Base-by-base conservation (phyloP, 2,888 invertebrate species). In the Tachystola acroxantha region DNA sequence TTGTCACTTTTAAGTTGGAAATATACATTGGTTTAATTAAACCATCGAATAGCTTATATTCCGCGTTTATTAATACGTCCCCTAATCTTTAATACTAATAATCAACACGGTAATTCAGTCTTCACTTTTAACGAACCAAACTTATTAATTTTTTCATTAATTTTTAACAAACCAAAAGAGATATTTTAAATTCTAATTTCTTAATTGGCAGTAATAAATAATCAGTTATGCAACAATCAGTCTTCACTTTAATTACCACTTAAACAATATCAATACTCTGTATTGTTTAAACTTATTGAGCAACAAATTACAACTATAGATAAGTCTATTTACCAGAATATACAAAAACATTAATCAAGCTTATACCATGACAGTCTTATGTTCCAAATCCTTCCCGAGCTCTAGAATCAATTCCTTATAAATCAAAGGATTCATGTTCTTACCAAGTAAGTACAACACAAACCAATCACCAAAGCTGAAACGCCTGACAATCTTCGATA, bases 401-500 rank as follows among this genome's bases (percentile, higher is more conserved):
- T 89, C 88, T 31, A 86, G 54, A 37, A 93, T 70, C 30, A 94
- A 67, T 50, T 93, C 92, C 45, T 88, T 88, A 64, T 90, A 93
- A 34, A 92, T 76, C 10, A 91, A 73, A 0, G 92, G 91, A 65
- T 93, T 92, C 51, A 94, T 89, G 67, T 95, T 95, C 59, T 92
- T 92, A 39, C 93, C 91, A 31, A 95, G 81, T 60, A 92, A 90
- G 64, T 92, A 91, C 7, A 95, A 72, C 22, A 95, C 64, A 67
- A 94, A 95, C 92, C 94, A 95, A 67, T 95, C 94, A 0, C 93
- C 93, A 42, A 90, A 91, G 36, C 88, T 85, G 27, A 90, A 79
- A 36, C 72, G 71, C 40, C 76, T 79, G 0, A 90, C 84, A 40
- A 92, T 82, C 34, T 74, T 74, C 0, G 81, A 79, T 4, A 91